Evolutionary conservation across 1,140 invertebrate genomes (phyloP), one percentile per base, ranked within the genome.

Genomic region (Tetramorium alpestre): DNA sequence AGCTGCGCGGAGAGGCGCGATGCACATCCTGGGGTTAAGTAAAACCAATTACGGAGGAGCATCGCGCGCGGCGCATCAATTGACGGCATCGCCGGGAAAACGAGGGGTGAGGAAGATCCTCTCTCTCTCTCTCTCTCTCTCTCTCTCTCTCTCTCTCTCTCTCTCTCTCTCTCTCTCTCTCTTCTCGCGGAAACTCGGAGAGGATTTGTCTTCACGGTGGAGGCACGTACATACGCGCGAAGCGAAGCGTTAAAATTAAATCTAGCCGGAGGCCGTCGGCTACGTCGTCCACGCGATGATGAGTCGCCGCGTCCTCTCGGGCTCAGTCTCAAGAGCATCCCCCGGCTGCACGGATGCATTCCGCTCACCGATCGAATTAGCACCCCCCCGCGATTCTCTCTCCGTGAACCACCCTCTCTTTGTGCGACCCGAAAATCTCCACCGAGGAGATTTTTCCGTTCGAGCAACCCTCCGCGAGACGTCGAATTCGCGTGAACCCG

Each of bases 251-350:
- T 95, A 95, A 95, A 95, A 94, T 95, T 95, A 95, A 95, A 95
- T 94, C 92, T 92, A 93, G 92, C 93, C 80, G 60, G 78, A 92
- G 91, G 90, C 91, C 88, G 88, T 91, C 90, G 92, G 85, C 91
- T 92, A 93, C 91, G 92, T 81, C 92, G 92, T 92, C 93, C 89
- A 89, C 90, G 92, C 18, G 51, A 94, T 91, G 93, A 82, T 90
- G 92, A 92, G 81, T 89, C 87, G 88, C 81, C 91, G 91, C 95
- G 94, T 95, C 94, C 94, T 95, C 93, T 95, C 64, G 6, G 92
- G 92, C 92, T 95, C 94, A 95, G 95, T 95, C 94, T 95, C 94
- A 95, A 95, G 94, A 94, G 90, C 94, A 94, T 91, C 93, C 85
- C 86, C 84, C 87, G 89, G 90, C 87, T 88, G 93, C 88, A 92